Base-by-base conservation (phyloP, 2,797 vertebrate genomes). In the Streptopelia turtur region DNA sequence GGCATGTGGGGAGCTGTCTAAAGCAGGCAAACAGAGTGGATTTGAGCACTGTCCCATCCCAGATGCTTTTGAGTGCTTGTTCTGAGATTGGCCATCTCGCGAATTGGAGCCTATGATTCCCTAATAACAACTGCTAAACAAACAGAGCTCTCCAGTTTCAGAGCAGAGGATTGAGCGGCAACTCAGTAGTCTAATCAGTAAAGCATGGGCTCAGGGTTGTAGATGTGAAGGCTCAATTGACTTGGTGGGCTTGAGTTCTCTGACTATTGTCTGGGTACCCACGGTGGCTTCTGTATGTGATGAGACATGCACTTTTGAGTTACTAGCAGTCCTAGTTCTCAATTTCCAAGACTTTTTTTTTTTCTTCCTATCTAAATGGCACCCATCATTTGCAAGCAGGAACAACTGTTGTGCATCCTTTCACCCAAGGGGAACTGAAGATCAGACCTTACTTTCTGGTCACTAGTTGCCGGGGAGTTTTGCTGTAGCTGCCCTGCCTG, bases 21-120 rank as follows among this genome's bases (percentile, higher is more conserved):
- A 57, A 59, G 31, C 31, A 37, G 43, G 39, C 24, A 55, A 60
- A 47, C 1, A 1, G 61, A 37, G 37, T 28, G 37, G 13, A 45
- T 45, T 45, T 66, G 37, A 74, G 37, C 61, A n/a, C 37, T 39
- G 13, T 7, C 24, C 11, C 24, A 33, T 75, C 39, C 55, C 39
- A 49, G 24, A 9, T 47, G 33, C 13, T 68, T 81, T 37, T 45
- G 35, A 27, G n/a, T 87, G 11, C 35, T 59, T 61, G 21, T 75
- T 75, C 39, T 75, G 61, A 60, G 55, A 6, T 33, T 47, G 39
- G 20, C 12, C 30, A 17, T 22, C 1, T 2, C 0, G 0, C 20
- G 24, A 68, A 39, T 55, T 4, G 1, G 33, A 68, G 69, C 33
- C 30, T 13, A 6, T 52, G n/a, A 1, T 47, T 74, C 20, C 59